These are phyloP conservation scores for Endotricha flammealis DNA, from an alignment of 2,888 invertebrate genomes.

Conservation along the genomic window DNA sequence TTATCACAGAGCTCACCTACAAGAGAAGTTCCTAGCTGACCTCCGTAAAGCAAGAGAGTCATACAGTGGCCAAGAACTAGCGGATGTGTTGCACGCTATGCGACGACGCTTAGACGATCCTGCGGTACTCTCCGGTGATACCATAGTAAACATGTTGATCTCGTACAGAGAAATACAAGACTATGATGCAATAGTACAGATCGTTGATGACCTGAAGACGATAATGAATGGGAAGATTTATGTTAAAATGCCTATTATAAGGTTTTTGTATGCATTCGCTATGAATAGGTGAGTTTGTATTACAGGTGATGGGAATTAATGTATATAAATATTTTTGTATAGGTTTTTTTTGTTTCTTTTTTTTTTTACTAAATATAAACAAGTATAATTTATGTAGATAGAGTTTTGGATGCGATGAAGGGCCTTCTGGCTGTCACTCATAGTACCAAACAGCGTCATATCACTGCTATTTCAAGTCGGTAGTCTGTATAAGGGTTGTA, in stretches of 20 bases:
- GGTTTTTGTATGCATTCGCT: slow-evolving; percentile 97
- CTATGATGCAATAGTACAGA: slow-evolving; percentile 97
- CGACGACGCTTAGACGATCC: slow-evolving; percentile 96
- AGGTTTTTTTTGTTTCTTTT: too few relatives aligned
- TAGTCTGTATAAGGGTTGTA: too few relatives aligned
- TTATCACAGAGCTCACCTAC: slow-evolving; percentile 93
- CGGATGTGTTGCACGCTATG: slow-evolving; percentile 91
- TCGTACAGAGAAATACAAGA: slow-evolving; percentile 95
- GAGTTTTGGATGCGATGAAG: too few relatives aligned
- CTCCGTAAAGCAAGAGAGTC: slow-evolving; percentile 94
- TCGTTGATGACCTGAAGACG: slow-evolving; percentile 95
- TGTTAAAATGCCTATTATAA: slow-evolving; percentile 92
- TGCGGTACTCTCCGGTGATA: slow-evolving; percentile 96
- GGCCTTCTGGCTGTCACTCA: too few relatives aligned
- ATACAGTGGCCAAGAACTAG: slow-evolving; percentile 88
- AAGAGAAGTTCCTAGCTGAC: slow-evolving; percentile 97
- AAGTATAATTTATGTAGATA: too few relatives aligned
- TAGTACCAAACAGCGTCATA: too few relatives aligned
- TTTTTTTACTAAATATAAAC: too few relatives aligned
- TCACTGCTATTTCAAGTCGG: too few relatives aligned
- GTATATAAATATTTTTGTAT: too few relatives aligned
- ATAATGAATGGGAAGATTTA: slow-evolving; percentile 93
- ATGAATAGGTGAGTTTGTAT: slow-evolving; percentile 84
- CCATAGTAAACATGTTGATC: slow-evolving; percentile 95
- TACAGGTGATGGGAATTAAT: background rate